These are phyloP conservation scores for Grus americana DNA, from an alignment of 2,113 vertebrate genomes.

Conservation along the genomic window DNA sequence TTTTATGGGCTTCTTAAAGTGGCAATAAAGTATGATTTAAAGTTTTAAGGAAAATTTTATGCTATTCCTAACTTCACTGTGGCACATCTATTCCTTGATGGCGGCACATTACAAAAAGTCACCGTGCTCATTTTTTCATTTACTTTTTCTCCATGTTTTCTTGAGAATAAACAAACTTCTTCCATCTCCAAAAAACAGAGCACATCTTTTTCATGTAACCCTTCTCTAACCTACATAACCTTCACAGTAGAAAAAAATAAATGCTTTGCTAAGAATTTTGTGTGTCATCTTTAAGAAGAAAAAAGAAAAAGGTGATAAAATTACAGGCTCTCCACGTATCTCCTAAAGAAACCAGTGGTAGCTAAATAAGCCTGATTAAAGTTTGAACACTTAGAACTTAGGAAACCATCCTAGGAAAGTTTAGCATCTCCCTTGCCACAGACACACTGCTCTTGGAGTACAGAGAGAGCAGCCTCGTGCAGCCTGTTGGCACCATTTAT, in stretches of 20 bases:
- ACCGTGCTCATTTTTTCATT: neutral
- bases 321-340: neutral
- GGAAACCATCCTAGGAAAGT: neutral
- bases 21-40: neutral
- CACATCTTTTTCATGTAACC: neutral
- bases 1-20: neutral
- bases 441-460: neutral
- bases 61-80: neutral
- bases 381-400: neutral
- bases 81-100: neutral
- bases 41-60: neutral
- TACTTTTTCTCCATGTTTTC: neutral
- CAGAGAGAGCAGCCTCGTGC: neutral
- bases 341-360: neutral
- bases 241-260: conserved; percentile 31
- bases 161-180: neutral
- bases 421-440: neutral
- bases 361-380: neutral
- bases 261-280: neutral
- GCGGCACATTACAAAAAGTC: neutral
- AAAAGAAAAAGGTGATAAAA: neutral
- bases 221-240: neutral
- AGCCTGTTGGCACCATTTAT: neutral
- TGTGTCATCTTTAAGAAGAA: neutral
- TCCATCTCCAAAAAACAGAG: neutral